A percentile compares a stretch with the other conserved stretches of the same genome.
Evolutionary conservation across 2,113 vertebrate genomes (phyloP).

Genomic region (Menura novaehollandiae): DNA sequence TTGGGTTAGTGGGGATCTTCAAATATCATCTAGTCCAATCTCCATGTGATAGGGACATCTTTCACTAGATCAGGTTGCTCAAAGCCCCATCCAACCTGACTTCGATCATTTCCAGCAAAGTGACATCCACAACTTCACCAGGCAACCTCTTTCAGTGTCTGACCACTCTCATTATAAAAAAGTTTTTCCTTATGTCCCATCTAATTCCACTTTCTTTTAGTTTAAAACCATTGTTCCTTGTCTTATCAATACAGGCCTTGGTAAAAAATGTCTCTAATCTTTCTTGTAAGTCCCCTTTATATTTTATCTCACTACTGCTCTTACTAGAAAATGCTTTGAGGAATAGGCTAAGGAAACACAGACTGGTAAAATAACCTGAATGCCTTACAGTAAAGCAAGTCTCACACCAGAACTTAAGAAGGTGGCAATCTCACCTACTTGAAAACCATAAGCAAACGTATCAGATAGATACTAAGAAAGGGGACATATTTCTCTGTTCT

Average conservation of each 20-base stretch:
- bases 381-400: neutral
- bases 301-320: neutral
- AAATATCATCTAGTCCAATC: neutral
- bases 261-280: neutral
- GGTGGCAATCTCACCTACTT: neutral
- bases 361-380: neutral
- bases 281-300: neutral
- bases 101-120: neutral
- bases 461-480: neutral
- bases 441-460: neutral
- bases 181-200: neutral
- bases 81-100: neutral
- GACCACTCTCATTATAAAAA: neutral
- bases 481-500: fast-evolving
- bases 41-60: neutral
- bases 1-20: neutral
- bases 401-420: neutral
- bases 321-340: neutral
- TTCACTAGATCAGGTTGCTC: neutral
- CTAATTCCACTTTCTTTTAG: neutral
- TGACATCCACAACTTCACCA: neutral
- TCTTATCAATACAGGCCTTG: neutral
- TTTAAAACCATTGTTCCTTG: neutral
- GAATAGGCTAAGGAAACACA: neutral
- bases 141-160: neutral